Percentiles rank a stretch among this genome's conserved stretches.
phyloP scores from a whole-genome alignment of 1,140 invertebrate genomes.

The Chironomus tepperi region DNA sequence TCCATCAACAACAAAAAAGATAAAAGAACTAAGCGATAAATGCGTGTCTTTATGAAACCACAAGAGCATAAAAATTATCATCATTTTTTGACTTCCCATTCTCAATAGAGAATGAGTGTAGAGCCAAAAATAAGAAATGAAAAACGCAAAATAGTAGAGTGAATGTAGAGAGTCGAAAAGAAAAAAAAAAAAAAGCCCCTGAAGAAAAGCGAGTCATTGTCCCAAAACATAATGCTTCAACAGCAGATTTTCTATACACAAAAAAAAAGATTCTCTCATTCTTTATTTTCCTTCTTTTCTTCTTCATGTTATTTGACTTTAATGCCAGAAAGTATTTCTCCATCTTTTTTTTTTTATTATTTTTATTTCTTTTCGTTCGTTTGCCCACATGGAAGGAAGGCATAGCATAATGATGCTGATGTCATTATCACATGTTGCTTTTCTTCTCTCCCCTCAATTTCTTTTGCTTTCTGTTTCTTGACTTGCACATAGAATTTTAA shows the following conservation, averaged over 20 bases:
- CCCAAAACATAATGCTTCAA: background rate
- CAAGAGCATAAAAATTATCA: background rate
- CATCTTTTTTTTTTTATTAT: too few species aligned
- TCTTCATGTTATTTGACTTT: background rate
- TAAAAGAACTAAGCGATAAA: too few species aligned
- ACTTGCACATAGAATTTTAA: too few species aligned
- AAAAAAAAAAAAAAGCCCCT: background rate
- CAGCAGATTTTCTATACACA: background rate
- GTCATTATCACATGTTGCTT: conserved; percentile 23
- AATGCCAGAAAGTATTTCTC: background rate
- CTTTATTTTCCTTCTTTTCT: background rate
- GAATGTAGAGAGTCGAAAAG: too few species aligned
- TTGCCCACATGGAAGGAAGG: conserved; percentile 5
- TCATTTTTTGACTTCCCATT: too few species aligned
- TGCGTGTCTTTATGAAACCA: background rate
- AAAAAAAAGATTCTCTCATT: background rate
- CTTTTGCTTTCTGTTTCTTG: background rate
- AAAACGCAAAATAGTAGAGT: too few species aligned
- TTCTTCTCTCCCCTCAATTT: background rate
- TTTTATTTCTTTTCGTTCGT: background rate
- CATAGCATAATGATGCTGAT: conserved; percentile 23
- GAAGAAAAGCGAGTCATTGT: background rate
- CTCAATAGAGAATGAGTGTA: too few species aligned
- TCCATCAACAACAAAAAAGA: too few species aligned
- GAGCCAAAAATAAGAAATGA: too few species aligned